phyloP scores from a whole-genome alignment of 2,888 invertebrate species.

The Coecobrya sp. region DNA sequence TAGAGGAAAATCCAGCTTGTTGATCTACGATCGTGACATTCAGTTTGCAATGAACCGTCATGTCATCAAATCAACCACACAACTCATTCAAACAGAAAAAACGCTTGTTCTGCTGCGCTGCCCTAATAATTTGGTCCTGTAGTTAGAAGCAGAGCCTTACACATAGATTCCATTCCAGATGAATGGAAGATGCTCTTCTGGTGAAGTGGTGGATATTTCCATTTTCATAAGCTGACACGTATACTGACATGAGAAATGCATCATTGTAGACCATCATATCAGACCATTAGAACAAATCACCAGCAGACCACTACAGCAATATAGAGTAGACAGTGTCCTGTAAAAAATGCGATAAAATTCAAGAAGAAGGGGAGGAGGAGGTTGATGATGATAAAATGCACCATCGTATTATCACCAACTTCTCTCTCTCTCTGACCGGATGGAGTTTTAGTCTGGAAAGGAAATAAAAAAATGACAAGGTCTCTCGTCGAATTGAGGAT shows the following conservation, averaged over 20 bases:
- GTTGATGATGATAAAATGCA: constrained; percentile 20
- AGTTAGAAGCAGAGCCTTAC: background rate
- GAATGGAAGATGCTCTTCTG: background rate
- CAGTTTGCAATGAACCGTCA: background rate
- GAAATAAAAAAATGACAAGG: constrained; percentile 47
- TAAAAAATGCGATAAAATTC: background rate
- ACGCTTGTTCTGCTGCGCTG: background rate
- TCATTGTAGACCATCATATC: no score
- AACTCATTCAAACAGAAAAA: background rate
- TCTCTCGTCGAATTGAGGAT: background rate
- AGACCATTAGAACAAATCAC: background rate
- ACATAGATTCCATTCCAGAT: background rate
- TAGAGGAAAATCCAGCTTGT: background rate
- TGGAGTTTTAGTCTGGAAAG: constrained; percentile 23
- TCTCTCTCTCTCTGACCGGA: constrained; percentile 23
- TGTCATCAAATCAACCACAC: background rate
- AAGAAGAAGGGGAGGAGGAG: background rate
- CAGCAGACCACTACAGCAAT: background rate
- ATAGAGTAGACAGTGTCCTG: background rate
- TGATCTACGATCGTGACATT: constrained; percentile 23
- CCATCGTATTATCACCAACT: background rate
- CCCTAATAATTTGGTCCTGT: background rate
- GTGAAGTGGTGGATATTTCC: no score
- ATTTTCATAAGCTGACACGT: background rate
- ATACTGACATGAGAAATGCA: background rate